phyloP scores from a whole-genome alignment of 2,888 invertebrate species.

The Arrhopalites spinosus region DNA sequence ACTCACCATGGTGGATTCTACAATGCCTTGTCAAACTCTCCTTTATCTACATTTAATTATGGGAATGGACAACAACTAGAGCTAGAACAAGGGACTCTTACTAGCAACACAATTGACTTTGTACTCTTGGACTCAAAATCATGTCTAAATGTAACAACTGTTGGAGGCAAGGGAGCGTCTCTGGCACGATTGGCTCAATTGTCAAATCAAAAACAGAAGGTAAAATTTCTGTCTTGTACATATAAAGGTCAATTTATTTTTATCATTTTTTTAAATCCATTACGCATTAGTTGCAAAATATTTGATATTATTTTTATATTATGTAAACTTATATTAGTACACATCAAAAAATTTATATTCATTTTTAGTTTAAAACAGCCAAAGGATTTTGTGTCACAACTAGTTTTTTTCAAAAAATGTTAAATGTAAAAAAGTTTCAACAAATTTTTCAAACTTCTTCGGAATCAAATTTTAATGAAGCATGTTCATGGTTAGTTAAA shows the following conservation, averaged over 20 bases:
- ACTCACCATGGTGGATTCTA: too few species aligned
- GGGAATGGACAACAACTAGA: background rate
- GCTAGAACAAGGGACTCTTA: too few species aligned
- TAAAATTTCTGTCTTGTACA: too few species aligned
- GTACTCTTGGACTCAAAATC: conserved; percentile 45
- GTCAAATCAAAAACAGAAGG: background rate
- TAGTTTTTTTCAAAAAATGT: conserved; percentile 67
- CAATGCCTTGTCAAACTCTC: conserved; percentile 3
- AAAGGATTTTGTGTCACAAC: conserved; percentile 74
- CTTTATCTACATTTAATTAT: background rate
- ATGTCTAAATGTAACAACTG: conserved; percentile 64
- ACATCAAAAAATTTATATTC: background rate
- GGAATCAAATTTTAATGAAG: conserved; percentile 64
- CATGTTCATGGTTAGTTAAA: conserved; percentile 62
- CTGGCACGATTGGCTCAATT: conserved; percentile 62
- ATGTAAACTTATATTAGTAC: conserved; percentile 5
- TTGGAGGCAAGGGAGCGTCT: conserved; percentile 81
- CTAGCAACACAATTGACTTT: too few species aligned
- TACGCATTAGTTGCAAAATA: too few species aligned
- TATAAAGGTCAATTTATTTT: too few species aligned
- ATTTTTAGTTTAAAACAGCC: conserved; percentile 66
- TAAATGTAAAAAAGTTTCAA: conserved; percentile 63
- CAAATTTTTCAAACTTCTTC: conserved; percentile 64
- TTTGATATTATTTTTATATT: too few species aligned
- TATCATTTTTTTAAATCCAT: too few species aligned